Conservation (phyloP, 2,888 invertebrate genomes). For the Drosophila silvestris region DNA sequence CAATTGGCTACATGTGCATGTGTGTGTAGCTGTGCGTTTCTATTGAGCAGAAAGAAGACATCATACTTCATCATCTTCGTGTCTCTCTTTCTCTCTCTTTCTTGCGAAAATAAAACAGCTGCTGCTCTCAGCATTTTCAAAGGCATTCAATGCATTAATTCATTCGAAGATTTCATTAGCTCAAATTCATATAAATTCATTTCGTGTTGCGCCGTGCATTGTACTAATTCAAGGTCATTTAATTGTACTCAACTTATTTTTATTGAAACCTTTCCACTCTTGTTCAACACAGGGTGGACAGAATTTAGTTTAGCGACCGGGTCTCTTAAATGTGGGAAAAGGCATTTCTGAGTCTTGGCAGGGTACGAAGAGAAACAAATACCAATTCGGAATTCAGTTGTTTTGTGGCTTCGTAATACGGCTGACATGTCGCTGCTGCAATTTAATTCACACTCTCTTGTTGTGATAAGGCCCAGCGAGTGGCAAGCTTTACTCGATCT, state of each 20-base stretch:
- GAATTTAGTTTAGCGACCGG: neutral
- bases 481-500: slow-evolving; percentile 52
- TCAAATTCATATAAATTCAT: neutral
- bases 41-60: neutral
- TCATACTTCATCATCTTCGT: neutral
- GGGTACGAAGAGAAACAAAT: neutral
- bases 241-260: neutral
- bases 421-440: slow-evolving; percentile 18
- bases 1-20: neutral
- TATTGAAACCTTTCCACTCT: neutral
- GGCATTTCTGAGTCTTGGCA: too few relatives aligned
- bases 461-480: slow-evolving; percentile 47
- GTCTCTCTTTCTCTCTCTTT: too few relatives aligned
- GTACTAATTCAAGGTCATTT: neutral
- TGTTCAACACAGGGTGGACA: neutral
- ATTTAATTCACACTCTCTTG: slow-evolving; percentile 18
- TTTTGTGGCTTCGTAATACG: neutral
- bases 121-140: too few relatives aligned
- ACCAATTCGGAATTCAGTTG: slow-evolving; percentile 13
- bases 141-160: too few relatives aligned
- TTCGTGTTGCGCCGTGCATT: neutral
- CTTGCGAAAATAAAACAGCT: too few relatives aligned
- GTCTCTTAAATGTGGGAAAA: neutral
- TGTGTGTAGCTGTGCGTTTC: too few relatives aligned
- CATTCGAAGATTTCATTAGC: neutral